Evolutionary conservation across 2,888 invertebrate species (phyloP).

Genomic region (Agrenia bidenticulata): DNA sequence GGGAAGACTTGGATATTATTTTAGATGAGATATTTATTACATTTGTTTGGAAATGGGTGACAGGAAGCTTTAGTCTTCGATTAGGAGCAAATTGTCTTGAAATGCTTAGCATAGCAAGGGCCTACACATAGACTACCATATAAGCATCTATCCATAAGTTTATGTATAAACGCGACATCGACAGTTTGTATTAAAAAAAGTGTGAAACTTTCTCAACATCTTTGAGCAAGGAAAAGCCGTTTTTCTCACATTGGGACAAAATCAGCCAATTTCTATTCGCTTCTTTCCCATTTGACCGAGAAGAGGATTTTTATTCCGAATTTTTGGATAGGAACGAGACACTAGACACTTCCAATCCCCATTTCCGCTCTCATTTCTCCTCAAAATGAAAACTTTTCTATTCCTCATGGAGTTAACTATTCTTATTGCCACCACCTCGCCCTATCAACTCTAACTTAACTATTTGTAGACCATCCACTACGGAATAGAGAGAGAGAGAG

Average conservation of each 20-base stretch:
- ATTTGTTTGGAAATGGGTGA: slow-evolving; percentile 20
- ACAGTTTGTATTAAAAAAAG: too few relatives aligned
- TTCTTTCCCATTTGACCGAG: slow-evolving; percentile 18
- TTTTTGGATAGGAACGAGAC: slow-evolving; percentile 7
- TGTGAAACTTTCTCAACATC: too few relatives aligned
- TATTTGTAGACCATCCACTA: background rate
- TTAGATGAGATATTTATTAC: background rate
- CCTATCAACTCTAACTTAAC: background rate
- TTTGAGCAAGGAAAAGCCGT: slow-evolving; percentile 7
- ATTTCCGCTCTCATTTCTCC: slow-evolving; percentile 17
- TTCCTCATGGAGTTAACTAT: slow-evolving; percentile 1
- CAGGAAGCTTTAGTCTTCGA: slow-evolving; percentile 6
- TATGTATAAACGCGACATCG: too few relatives aligned
- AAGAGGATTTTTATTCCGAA: slow-evolving; percentile 19
- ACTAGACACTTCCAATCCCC: slow-evolving; percentile 21
- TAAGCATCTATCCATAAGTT: too few relatives aligned
- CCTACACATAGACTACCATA: too few relatives aligned
- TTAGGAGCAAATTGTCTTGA: slow-evolving; percentile 8
- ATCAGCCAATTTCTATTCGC: slow-evolving; percentile 24
- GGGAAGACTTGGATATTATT: too few relatives aligned
- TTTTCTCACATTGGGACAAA: slow-evolving; percentile 22
- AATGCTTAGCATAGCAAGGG: too few relatives aligned
- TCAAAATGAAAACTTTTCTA: slow-evolving; percentile 20
- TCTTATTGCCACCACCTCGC: background rate
- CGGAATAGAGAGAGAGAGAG: background rate